Conservation (phyloP, 2,888 invertebrate species). For the Cryptus viduatorius region DNA sequence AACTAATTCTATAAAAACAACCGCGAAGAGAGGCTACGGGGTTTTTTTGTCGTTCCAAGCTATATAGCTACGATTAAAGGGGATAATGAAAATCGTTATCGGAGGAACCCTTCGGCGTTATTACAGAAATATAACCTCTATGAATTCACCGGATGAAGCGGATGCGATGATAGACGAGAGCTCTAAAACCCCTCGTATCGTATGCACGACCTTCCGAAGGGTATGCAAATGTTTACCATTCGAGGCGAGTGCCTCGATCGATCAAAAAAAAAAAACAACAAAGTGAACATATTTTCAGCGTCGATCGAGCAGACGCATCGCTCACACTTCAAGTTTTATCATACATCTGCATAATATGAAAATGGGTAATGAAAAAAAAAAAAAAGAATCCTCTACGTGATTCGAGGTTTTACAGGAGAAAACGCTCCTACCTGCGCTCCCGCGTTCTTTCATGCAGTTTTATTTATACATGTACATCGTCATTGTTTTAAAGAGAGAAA, state of each 20-base stretch:
- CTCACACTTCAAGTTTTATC: background rate
- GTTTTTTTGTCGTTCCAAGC: background rate
- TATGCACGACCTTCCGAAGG: constrained; percentile 13
- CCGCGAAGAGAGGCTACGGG: background rate
- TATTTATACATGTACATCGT: constrained; percentile 12
- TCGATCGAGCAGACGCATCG: constrained; percentile 41
- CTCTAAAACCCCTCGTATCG: background rate
- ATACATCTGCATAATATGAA: background rate
- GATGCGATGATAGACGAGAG: constrained; percentile 31
- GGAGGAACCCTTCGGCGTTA: too few relatives aligned
- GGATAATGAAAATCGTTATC: background rate
- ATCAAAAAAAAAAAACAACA: too few relatives aligned
- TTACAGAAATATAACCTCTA: constrained; percentile 6
- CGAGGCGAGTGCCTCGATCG: constrained; percentile 52
- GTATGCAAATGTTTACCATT: constrained; percentile 52
- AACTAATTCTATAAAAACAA: background rate
- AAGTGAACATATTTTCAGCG: constrained; percentile 40
- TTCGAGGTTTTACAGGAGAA: background rate
- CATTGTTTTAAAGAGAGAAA: background rate
- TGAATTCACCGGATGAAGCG: constrained; percentile 20
- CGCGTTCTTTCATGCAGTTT: constrained; percentile 39
- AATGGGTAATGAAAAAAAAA: background rate
- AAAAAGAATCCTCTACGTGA: background rate
- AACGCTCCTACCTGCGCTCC: background rate
- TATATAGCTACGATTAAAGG: background rate